phyloP scores from a whole-genome alignment of 2,888 invertebrate genomes.

The Drosophila cognata region DNA sequence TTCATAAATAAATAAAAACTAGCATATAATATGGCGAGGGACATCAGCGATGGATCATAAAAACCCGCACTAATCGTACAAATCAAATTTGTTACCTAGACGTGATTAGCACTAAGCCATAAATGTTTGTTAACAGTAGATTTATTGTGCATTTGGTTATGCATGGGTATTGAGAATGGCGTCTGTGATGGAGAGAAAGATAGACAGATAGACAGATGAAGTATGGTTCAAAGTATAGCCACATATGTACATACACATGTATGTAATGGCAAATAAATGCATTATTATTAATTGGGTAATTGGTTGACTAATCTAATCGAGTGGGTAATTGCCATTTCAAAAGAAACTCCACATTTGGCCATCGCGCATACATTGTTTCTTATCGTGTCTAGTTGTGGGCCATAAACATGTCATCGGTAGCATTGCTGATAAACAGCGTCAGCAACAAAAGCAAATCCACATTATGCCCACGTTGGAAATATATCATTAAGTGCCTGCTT shows the following conservation, averaged over 20 bases:
- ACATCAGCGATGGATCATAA: constrained; percentile 24
- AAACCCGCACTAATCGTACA: constrained; percentile 30
- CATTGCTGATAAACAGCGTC: constrained; percentile 20
- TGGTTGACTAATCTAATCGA: constrained; percentile 53
- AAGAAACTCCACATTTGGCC: constrained; percentile 18
- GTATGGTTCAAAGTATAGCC: neutral
- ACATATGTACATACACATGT: neutral
- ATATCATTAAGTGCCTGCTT: constrained; percentile 30
- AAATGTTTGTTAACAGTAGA: constrained; percentile 29
- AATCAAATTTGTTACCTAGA: constrained; percentile 39
- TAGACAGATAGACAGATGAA: neutral
- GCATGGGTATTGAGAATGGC: neutral
- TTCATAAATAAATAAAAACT: constrained; percentile 43
- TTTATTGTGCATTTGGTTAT: constrained; percentile 27
- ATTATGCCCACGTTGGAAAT: neutral
- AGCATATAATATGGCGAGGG: neutral
- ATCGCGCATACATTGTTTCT: neutral
- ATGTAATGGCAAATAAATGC: constrained; percentile 17
- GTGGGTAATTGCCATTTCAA: constrained; percentile 15
- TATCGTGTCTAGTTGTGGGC: constrained; percentile 18
- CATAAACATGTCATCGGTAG: constrained; percentile 40
- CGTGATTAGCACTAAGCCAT: constrained; percentile 33
- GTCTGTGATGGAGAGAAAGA: neutral
- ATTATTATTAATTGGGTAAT: constrained; percentile 55
- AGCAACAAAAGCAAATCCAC: neutral